Evolutionary conservation across 1,140 invertebrate genomes (phyloP).

Genomic region (Holcopasites calliopsidis): DNA sequence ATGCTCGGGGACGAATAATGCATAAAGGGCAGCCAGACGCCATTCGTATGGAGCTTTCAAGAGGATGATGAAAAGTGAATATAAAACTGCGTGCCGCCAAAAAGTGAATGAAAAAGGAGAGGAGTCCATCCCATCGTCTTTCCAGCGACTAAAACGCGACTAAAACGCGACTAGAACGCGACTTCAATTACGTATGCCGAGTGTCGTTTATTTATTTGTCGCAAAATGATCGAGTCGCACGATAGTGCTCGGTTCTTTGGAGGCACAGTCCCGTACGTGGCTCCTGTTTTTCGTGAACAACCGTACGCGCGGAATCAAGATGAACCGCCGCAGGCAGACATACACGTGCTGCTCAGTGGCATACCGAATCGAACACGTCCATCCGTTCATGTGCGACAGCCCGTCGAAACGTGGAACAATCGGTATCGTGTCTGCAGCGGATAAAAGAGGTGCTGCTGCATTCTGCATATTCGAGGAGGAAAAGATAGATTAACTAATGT

Average conservation of each 20-base stretch:
- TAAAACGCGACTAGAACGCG: background rate
- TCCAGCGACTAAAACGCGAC: background rate
- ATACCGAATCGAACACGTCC: slow-evolving; percentile 33
- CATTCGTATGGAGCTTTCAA: slow-evolving; percentile 9
- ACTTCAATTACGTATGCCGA: background rate
- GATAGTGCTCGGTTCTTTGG: slow-evolving; percentile 31
- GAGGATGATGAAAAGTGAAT: slow-evolving; percentile 33
- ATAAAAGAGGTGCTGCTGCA: background rate
- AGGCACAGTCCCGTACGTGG: slow-evolving; percentile 17
- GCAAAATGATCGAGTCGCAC: background rate
- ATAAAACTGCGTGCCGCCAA: background rate
- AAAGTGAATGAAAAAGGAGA: background rate
- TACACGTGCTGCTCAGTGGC: slow-evolving; percentile 52
- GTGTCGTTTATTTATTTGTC: slow-evolving; percentile 17
- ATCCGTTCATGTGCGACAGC: slow-evolving; percentile 48
- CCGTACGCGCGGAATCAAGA: slow-evolving; percentile 48
- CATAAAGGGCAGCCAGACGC: slow-evolving; percentile 10
- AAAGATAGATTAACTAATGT: background rate
- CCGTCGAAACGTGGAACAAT: slow-evolving; percentile 49
- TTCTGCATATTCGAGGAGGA: background rate
- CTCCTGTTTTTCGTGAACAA: slow-evolving; percentile 53
- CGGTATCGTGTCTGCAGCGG: slow-evolving; percentile 42
- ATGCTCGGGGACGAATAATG: slow-evolving; percentile 26
- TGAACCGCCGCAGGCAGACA: slow-evolving; percentile 44
- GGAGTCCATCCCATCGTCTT: background rate